These are phyloP conservation scores for Morpho deidamia DNA, from an alignment of 2,888 invertebrate species.

Conservation along the genomic window DNA sequence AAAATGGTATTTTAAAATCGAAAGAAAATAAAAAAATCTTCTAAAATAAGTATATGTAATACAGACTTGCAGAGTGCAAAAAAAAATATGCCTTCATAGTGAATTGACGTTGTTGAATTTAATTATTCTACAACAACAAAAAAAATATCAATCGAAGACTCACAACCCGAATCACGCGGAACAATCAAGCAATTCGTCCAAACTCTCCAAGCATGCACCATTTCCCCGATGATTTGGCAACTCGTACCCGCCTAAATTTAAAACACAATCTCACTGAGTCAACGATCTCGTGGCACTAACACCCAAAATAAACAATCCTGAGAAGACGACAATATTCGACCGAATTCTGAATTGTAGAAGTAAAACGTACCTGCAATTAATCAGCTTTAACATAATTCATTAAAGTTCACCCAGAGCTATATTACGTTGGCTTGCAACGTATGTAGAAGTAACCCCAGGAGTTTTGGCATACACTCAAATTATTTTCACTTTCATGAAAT, in stretches of 20 bases:
- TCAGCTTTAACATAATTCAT: neutral
- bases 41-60: too few relatives aligned
- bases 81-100: neutral
- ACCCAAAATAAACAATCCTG: slow-evolving; percentile 65
- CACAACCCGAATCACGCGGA: slow-evolving; percentile 11
- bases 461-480: slow-evolving; percentile 8
- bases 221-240: slow-evolving; percentile 75
- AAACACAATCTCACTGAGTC: slow-evolving; percentile 75
- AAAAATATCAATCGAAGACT: neutral
- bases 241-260: slow-evolving; percentile 74
- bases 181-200: slow-evolving; percentile 43
- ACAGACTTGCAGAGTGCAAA: too few relatives aligned
- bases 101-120: neutral
- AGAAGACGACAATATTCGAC: slow-evolving; percentile 54
- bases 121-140: too few relatives aligned
- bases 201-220: slow-evolving; percentile 45
- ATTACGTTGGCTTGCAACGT: neutral
- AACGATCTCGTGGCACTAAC: slow-evolving; percentile 67
- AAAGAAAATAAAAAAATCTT: too few relatives aligned
- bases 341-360: slow-evolving; percentile 51
- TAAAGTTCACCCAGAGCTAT: neutral
- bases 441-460: neutral
- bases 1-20: too few relatives aligned
- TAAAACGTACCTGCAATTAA: slow-evolving; percentile 18
- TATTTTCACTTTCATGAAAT: slow-evolving; percentile 24